phyloP scores from a whole-genome alignment of 2,113 vertebrate genomes.

The Chloebia gouldiae region DNA sequence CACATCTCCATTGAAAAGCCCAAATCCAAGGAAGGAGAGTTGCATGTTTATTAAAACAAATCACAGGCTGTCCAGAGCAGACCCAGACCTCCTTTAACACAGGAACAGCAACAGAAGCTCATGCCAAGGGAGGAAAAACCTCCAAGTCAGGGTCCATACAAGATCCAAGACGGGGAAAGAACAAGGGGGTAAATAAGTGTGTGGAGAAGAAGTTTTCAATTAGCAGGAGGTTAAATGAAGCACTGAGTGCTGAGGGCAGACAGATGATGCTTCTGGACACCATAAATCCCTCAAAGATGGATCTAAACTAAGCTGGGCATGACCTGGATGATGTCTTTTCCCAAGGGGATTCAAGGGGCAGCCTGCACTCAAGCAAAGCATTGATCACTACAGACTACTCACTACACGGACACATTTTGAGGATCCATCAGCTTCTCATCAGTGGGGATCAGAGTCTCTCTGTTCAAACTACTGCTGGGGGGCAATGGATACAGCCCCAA shows the following conservation, averaged over 20 bases:
- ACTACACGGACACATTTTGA: background rate
- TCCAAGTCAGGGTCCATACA: background rate
- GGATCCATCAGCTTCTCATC: background rate
- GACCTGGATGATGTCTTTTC: background rate
- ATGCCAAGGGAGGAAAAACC: background rate
- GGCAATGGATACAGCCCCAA: background rate
- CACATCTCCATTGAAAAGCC: background rate
- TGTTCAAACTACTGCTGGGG: background rate
- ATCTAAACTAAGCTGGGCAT: background rate
- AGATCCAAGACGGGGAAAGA: background rate
- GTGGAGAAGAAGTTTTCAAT: background rate
- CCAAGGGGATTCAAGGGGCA: background rate
- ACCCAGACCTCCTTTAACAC: background rate
- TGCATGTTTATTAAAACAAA: conserved; percentile 14
- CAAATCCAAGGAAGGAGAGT: background rate
- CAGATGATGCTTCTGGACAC: background rate
- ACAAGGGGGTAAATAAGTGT: background rate
- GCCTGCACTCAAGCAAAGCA: background rate
- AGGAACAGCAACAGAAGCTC: background rate
- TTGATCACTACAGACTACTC: background rate
- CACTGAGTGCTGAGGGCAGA: background rate
- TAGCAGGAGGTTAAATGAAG: background rate
- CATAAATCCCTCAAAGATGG: background rate
- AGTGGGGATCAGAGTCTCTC: background rate
- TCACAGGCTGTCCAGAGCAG: background rate